phyloP scores from a whole-genome alignment of 2,888 invertebrate species.

The Eilema depressum region DNA sequence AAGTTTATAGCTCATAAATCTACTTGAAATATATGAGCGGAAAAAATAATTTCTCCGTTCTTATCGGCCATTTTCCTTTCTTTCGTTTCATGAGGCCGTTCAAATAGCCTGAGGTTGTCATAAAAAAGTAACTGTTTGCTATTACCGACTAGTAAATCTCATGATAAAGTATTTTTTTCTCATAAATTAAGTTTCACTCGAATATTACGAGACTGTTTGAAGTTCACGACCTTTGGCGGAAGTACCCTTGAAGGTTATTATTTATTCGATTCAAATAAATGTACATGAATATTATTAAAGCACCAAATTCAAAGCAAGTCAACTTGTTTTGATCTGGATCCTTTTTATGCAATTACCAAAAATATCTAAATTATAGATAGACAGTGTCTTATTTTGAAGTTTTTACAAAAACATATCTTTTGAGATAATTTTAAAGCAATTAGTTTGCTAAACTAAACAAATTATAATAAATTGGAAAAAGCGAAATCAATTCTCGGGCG shows the following conservation, averaged over 20 bases:
- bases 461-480: too few relatives aligned
- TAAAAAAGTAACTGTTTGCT: constrained; percentile 32
- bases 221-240: neutral
- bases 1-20: constrained; percentile 11
- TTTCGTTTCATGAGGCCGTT: constrained; percentile 10
- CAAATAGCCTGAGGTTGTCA: constrained; percentile 20
- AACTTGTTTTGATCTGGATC: too few relatives aligned
- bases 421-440: too few relatives aligned
- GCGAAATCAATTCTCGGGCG: too few relatives aligned
- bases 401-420: too few relatives aligned
- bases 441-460: too few relatives aligned
- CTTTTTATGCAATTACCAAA: too few relatives aligned
- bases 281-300: neutral
- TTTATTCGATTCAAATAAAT: too few relatives aligned
- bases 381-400: too few relatives aligned
- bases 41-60: constrained; percentile 25
- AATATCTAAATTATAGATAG: too few relatives aligned
- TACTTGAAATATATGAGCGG: constrained; percentile 24
- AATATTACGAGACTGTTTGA: constrained; percentile 18
- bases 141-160: constrained; percentile 28
- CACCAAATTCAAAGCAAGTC: too few relatives aligned
- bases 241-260: neutral
- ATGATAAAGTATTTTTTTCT: constrained; percentile 28
- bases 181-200: constrained; percentile 36
- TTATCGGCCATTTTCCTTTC: constrained; percentile 18